phyloP scores from a whole-genome alignment of 1,140 invertebrate species.

The Tetramorium simillimum region DNA sequence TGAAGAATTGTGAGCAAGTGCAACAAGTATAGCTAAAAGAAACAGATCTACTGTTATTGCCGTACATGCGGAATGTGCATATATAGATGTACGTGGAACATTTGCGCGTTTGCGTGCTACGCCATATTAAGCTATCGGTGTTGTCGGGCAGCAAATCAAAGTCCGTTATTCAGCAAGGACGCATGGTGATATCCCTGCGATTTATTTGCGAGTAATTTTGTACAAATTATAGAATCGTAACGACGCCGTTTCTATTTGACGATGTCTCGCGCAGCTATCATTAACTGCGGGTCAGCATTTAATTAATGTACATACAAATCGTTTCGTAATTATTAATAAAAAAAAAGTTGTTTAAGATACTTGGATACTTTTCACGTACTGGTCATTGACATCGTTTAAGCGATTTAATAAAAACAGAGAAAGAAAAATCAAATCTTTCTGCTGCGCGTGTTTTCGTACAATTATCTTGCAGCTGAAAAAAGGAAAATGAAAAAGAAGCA shows the following conservation, averaged over 20 bases:
- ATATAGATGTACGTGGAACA: slow-evolving; percentile 40
- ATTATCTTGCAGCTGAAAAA: slow-evolving; percentile 46
- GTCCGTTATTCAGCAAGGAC: slow-evolving; percentile 57
- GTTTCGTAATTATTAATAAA: slow-evolving; percentile 80
- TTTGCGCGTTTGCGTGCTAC: slow-evolving; percentile 48
- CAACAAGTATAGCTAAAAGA: background rate
- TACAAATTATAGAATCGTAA: slow-evolving; percentile 66
- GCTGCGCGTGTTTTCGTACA: slow-evolving; percentile 41
- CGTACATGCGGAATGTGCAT: background rate
- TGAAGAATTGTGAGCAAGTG: background rate
- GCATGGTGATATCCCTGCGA: slow-evolving; percentile 53
- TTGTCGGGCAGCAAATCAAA: slow-evolving; percentile 65
- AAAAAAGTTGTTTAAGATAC: slow-evolving; percentile 54
- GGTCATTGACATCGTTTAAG: slow-evolving; percentile 34
- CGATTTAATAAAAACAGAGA: slow-evolving; percentile 24
- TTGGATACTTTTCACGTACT: slow-evolving; percentile 59
- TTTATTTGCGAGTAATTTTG: slow-evolving; percentile 70
- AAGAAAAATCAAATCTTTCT: slow-evolving; percentile 52
- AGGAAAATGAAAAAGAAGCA: background rate
- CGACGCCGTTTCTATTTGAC: slow-evolving; percentile 55
- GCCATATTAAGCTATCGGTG: slow-evolving; percentile 29
- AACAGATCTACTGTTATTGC: background rate
- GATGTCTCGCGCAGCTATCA: slow-evolving; percentile 37
- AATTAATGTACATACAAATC: slow-evolving; percentile 79
- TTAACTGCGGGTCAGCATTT: slow-evolving; percentile 63